phyloP scores from a whole-genome alignment of 2,113 vertebrate genomes.

The Cacatua alba region DNA sequence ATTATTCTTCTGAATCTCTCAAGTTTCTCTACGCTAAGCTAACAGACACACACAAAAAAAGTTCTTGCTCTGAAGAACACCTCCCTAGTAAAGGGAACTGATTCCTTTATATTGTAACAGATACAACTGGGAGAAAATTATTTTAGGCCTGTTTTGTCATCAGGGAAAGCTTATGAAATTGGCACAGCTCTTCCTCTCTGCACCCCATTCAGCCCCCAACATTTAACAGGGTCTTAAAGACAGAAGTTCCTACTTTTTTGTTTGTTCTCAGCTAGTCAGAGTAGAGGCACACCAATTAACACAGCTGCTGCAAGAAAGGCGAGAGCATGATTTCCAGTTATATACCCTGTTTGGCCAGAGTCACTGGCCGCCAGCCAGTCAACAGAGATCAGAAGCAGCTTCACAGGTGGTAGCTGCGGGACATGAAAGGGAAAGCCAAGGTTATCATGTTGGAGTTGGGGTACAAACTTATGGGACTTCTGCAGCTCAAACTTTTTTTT shows the following conservation, averaged over 20 bases:
- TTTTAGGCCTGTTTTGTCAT: background rate
- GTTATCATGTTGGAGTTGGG: background rate
- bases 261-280: background rate
- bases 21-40: background rate
- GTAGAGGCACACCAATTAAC: background rate
- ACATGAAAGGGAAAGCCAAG: background rate
- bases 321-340: background rate
- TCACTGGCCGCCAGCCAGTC: background rate
- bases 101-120: background rate
- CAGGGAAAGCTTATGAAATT: background rate
- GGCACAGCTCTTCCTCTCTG: background rate
- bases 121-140: background rate
- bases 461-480: background rate
- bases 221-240: background rate
- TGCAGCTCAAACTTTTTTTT: background rate
- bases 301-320: background rate
- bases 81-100: background rate
- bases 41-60: background rate
- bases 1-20: background rate
- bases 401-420: slow-evolving; percentile 2
- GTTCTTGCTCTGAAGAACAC: background rate
- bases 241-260: background rate
- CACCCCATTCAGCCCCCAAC: background rate
- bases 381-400: slow-evolving; percentile 10
- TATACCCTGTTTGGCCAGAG: slow-evolving; percentile 8